Percentiles rank a stretch among this genome's conserved stretches.
phyloP scores from a whole-genome alignment of 2,113 vertebrate genomes.

The Piprites chloris region DNA sequence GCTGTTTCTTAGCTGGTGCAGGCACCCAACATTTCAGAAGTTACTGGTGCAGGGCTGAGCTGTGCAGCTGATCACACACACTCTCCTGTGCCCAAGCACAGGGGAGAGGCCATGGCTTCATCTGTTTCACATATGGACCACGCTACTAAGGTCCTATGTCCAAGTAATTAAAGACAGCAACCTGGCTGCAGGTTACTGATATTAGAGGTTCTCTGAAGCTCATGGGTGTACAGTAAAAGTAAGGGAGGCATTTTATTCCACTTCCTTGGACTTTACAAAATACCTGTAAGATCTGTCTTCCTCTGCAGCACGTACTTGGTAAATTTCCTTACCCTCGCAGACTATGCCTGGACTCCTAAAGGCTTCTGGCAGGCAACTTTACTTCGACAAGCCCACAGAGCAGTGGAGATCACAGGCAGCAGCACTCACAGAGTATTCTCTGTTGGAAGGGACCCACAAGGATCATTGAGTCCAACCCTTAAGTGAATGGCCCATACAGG shows the following conservation, averaged over 20 bases:
- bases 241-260: neutral
- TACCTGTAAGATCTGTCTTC: fast-evolving
- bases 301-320: neutral
- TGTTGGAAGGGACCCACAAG: neutral
- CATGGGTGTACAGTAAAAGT: neutral
- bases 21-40: no score
- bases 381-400: neutral
- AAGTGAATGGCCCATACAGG: neutral
- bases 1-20: neutral
- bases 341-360: neutral
- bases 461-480: neutral
- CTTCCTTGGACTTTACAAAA: neutral
- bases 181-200: neutral
- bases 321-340: neutral
- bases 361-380: neutral
- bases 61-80: neutral
- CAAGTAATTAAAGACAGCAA: neutral
- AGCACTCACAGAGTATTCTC: neutral
- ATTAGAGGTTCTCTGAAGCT: neutral
- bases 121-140: fast-evolving
- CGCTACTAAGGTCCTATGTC: neutral
- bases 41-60: fast-evolving
- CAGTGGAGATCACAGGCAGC: neutral
- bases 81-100: neutral
- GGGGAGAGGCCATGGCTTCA: neutral